These are phyloP conservation scores for Hedychridium roseum DNA, from an alignment of 2,888 invertebrate species.

Conservation along the genomic window DNA sequence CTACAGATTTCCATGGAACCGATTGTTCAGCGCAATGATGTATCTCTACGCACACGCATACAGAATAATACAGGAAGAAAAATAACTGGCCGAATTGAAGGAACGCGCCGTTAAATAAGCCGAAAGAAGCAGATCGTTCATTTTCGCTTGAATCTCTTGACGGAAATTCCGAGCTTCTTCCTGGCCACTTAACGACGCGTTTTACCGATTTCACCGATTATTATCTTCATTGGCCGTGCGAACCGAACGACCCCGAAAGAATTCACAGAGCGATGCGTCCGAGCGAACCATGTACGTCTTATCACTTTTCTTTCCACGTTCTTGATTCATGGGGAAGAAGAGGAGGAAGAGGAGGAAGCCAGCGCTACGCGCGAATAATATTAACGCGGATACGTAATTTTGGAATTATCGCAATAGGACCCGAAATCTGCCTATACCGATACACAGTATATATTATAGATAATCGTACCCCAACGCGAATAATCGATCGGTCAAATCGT, in stretches of 20 bases:
- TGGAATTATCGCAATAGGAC: constrained; percentile 34
- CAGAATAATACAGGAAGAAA: not conserved
- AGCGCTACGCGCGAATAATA: not conserved
- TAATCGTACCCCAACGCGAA: not conserved
- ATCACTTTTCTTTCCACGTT: too few species aligned
- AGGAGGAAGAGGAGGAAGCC: not conserved
- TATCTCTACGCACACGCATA: not conserved
- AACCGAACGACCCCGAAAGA: too few species aligned
- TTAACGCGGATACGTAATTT: not conserved
- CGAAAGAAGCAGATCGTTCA: too few species aligned
- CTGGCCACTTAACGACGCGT: too few species aligned
- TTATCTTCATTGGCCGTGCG: too few species aligned
- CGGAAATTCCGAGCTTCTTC: too few species aligned
- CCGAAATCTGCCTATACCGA: constrained; percentile 35
- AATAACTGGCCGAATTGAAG: too few species aligned
- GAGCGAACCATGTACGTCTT: too few species aligned
- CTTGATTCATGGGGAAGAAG: not conserved
- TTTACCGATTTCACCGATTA: too few species aligned
- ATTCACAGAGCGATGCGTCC: too few species aligned
- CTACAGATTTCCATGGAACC: not conserved
- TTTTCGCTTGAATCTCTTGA: too few species aligned
- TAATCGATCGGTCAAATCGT: constrained; percentile 29
- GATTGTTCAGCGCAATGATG: not conserved
- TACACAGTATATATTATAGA: constrained; percentile 13
- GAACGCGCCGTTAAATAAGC: too few species aligned